Conservation (phyloP, 2,888 invertebrate genomes). For the Calliscelio sp. region DNA sequence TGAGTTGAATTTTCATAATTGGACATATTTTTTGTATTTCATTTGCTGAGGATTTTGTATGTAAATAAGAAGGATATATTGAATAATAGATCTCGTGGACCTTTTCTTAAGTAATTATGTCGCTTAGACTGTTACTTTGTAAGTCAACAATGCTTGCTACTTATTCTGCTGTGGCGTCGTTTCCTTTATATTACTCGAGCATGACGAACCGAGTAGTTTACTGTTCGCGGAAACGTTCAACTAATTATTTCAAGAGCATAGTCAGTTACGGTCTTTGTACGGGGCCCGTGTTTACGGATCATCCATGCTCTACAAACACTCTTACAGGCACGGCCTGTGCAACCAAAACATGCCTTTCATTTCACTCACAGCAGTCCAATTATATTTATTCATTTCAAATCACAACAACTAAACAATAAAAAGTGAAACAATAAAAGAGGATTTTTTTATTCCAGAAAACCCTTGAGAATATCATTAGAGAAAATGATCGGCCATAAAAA, state of each 20-base stretch:
- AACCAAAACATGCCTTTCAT: slow-evolving; percentile 20
- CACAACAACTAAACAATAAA: no score
- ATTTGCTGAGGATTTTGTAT: no score
- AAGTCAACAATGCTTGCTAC: slow-evolving; percentile 55
- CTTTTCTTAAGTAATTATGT: slow-evolving; percentile 54
- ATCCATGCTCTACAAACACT: slow-evolving; percentile 41
- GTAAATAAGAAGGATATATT: no score
- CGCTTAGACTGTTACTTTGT: slow-evolving; percentile 35
- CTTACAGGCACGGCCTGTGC: neutral
- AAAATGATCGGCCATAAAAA: no score
- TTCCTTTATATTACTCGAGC: slow-evolving; percentile 65
- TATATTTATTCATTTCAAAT: no score
- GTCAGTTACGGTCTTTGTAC: slow-evolving; percentile 51
- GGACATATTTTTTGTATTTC: no score
- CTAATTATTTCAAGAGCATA: slow-evolving; percentile 65
- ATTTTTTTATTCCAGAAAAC: no score
- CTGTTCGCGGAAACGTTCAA: slow-evolving; percentile 69
- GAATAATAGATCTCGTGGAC: slow-evolving; percentile 15
- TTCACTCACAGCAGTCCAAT: neutral
- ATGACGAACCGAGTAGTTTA: slow-evolving; percentile 62
- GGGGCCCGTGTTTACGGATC: slow-evolving; percentile 41
- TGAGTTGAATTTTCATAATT: no score
- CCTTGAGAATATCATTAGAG: no score
- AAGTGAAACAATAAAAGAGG: no score
- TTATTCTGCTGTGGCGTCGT: slow-evolving; percentile 50